A percentile compares a stretch with the other conserved stretches of the same genome.
Evolutionary conservation across 1,140 invertebrate genomes (phyloP).

Genomic region (Euura saliciscinereae): DNA sequence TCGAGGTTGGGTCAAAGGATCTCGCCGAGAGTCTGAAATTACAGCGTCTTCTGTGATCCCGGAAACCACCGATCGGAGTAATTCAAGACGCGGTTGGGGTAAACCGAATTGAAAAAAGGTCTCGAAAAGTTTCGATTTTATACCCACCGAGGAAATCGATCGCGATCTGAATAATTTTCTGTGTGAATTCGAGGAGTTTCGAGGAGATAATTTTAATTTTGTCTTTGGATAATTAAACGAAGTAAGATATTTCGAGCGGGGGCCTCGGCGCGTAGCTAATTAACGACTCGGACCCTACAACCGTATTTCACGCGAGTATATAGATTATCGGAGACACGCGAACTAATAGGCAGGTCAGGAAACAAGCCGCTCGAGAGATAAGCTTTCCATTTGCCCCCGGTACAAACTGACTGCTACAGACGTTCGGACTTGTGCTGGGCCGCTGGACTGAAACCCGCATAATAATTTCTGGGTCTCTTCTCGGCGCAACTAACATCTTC

Average conservation of each 20-base stretch:
- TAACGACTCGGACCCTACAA: conserved; percentile 40
- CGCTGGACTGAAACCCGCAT: conserved; percentile 19
- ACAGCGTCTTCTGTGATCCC: too few species aligned
- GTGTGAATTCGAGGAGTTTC: background rate
- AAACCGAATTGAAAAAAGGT: conserved; percentile 13
- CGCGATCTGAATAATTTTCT: background rate
- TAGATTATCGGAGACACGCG: conserved; percentile 37
- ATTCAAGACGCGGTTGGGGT: too few species aligned
- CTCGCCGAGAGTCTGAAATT: too few species aligned
- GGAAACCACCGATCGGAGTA: background rate
- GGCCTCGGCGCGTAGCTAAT: conserved; percentile 36
- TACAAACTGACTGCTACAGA: background rate
- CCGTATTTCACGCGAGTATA: conserved; percentile 47
- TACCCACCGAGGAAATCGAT: background rate
- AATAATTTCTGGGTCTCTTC: conserved; percentile 28
- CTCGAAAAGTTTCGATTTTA: background rate
- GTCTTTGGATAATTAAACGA: conserved; percentile 3
- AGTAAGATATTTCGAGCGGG: conserved; percentile 9
- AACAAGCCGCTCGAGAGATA: conserved; percentile 50
- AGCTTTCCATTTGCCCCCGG: conserved; percentile 16
- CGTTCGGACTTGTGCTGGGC: background rate
- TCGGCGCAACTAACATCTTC: conserved; percentile 5
- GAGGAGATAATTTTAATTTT: background rate
- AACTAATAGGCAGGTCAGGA: conserved; percentile 53
- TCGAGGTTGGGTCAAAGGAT: too few species aligned